phyloP scores from a whole-genome alignment of 2,113 vertebrate genomes.

The Nothobranchius kuhntae region DNA sequence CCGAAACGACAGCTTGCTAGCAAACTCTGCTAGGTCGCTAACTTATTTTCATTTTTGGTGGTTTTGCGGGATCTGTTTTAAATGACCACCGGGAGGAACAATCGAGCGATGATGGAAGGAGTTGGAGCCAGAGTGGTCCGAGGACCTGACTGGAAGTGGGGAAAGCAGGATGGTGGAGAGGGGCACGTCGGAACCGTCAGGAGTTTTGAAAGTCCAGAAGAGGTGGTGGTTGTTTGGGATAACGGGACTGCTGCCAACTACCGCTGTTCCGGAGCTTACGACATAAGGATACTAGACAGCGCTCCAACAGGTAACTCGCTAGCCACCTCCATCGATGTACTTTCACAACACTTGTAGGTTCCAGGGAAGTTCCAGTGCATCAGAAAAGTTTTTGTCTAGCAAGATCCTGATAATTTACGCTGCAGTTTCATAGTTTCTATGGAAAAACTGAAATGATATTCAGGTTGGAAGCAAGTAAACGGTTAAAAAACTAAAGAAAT shows the following conservation, averaged over 20 bases:
- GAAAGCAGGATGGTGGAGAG: slow-evolving; percentile 98
- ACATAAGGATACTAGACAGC: slow-evolving; percentile 95
- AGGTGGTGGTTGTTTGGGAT: slow-evolving; percentile 99
- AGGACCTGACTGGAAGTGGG: slow-evolving; percentile 99
- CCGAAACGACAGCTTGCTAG: slow-evolving; percentile 26
- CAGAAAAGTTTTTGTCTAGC: too few species aligned
- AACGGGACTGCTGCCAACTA: slow-evolving; percentile 99
- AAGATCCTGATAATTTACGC: not conserved
- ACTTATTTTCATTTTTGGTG: slow-evolving; percentile 12
- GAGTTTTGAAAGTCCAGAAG: slow-evolving; percentile 98
- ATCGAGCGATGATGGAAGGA: slow-evolving; percentile 98
- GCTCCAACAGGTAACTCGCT: slow-evolving; percentile 90
- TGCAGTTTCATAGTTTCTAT: not conserved
- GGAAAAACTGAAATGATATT: not conserved
- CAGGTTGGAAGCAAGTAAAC: not conserved
- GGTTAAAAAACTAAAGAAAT: not conserved
- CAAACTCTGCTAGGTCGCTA: slow-evolving; percentile 27
- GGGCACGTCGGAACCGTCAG: slow-evolving; percentile 97
- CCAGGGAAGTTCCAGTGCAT: not conserved
- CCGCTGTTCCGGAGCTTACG: slow-evolving; percentile 97
- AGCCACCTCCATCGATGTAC: slow-evolving; percentile 35
- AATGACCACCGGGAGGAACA: slow-evolving; percentile 97
- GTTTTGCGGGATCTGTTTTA: slow-evolving; percentile 35
- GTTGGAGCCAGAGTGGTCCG: slow-evolving; percentile 94
- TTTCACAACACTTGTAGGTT: not conserved